Evolutionary conservation across 2,888 invertebrate species (phyloP).

Genomic region (Melanchra persicariae): DNA sequence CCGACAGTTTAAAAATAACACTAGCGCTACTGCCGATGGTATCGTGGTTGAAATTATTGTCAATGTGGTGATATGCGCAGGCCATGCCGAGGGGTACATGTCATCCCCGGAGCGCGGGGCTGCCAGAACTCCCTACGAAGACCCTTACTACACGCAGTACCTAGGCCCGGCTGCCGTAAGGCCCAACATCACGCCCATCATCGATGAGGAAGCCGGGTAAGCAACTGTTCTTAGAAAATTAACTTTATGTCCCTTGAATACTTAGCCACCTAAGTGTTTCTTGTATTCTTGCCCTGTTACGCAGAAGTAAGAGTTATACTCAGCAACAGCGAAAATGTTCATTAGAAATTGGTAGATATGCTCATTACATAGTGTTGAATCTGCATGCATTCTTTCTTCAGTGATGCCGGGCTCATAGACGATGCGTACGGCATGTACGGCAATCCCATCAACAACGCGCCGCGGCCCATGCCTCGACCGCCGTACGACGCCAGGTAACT

Average conservation of each 20-base stretch:
- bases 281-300: background rate
- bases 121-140: conserved; percentile 94
- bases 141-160: conserved; percentile 96
- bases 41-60: background rate
- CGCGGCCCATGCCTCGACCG: conserved; percentile 85
- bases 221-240: conserved; percentile 14
- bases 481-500: conserved; percentile 85
- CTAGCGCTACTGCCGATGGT: conserved; percentile 7
- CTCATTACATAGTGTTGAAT: conserved; percentile 6
- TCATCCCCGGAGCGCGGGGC: conserved; percentile 96
- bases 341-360: background rate
- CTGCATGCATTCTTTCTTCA: conserved; percentile 62
- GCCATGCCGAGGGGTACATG: conserved; percentile 93
- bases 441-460: conserved; percentile 78
- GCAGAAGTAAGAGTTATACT: background rate
- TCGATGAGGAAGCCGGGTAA: conserved; percentile 97
- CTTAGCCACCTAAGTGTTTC: background rate
- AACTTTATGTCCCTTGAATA: background rate
- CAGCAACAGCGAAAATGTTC: background rate
- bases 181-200: conserved; percentile 95
- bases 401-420: conserved; percentile 83
- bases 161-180: conserved; percentile 92
- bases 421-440: conserved; percentile 86
- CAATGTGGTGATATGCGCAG: conserved; percentile 63
- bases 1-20: conserved; percentile 4